Evolutionary conservation across 2,888 invertebrate species (phyloP).

Genomic region (Drosophila macrospina): DNA sequence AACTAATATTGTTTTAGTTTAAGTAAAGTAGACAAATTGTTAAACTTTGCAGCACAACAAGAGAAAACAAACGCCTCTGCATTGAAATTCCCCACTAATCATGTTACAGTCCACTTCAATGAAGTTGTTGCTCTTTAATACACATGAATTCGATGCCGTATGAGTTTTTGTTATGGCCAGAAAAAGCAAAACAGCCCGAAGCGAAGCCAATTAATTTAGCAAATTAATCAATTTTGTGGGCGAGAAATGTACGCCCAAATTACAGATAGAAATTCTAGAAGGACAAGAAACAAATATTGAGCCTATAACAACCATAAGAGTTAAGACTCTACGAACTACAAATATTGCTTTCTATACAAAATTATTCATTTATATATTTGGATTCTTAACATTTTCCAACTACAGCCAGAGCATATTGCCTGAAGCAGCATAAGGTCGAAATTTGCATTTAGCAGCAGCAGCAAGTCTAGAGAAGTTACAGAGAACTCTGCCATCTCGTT

Average conservation of each 20-base stretch:
- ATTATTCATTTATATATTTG: background rate
- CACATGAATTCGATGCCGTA: background rate
- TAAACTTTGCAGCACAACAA: background rate
- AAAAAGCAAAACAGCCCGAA: conserved; percentile 1
- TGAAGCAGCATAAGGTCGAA: conserved; percentile 2
- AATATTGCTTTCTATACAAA: background rate
- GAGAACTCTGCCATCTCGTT: background rate
- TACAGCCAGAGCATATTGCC: background rate
- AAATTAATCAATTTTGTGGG: conserved; percentile 5
- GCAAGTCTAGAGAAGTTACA: background rate
- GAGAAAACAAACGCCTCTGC: background rate
- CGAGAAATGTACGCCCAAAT: conserved; percentile 2
- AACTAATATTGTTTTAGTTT: background rate
- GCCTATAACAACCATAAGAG: background rate
- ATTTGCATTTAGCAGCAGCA: conserved; percentile 16
- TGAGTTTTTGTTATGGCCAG: background rate
- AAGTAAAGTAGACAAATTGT: background rate
- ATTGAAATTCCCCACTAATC: background rate
- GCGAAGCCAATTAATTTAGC: conserved; percentile 1
- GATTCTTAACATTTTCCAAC: background rate
- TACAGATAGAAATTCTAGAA: background rate
- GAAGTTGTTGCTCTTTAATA: conserved; percentile 1
- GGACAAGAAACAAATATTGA: background rate
- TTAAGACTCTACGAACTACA: background rate
- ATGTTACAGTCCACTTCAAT: background rate